Base-by-base conservation (phyloP, 2,797 vertebrate genomes). In the Oryzias sinensis region DNA sequence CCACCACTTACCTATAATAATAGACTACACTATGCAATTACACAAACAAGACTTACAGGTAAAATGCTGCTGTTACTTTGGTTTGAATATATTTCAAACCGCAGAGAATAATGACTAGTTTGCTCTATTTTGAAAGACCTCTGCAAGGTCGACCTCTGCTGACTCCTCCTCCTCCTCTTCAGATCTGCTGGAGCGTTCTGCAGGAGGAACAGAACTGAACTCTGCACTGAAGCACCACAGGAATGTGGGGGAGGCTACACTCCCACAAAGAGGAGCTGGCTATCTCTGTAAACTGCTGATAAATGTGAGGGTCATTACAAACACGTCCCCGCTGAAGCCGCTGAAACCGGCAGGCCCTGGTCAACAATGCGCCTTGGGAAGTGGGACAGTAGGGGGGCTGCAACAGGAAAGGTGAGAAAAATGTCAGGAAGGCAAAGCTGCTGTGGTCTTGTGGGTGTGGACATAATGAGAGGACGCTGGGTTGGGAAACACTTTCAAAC, bases 201-300 rank as follows among this genome's bases (percentile, higher is more conserved):
- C 50, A 57, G 55, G 47, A 77, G 63, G 56, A 70, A 62, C 49
- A 58, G 62, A 63, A 49, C 0, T 27, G 22, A 53, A 50, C 66
- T 80, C 65, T 40, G 76, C 53, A 11, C 65, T 81, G 62, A 77
- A 9, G 65, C 73, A 5, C 81, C 77, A 45, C 87, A 87, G 86
- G 90, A 91, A 91, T 91, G 88, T 74, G 80, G 69, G 74, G 72
- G 80, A 74, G 80, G 81, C 71, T 68, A 58, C 7, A 42, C 42
- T 79, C 74, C 68, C 79, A 76, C 72, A 71, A 43, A 72, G 7
- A 8, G 52, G 43, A 44, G 4, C 51, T 68, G 45, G 2, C 79
- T 85, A 71, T 88, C 80, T 75, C 69, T 46, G n/a, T 67, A 73
- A 78, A 83, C 57, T 45, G 42, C 77, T 78, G 85, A 86, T 86